Evolutionary conservation across 1,140 invertebrate genomes (phyloP), one percentile per base, ranked within the genome.

Genomic region (Apis mellifera): DNA sequence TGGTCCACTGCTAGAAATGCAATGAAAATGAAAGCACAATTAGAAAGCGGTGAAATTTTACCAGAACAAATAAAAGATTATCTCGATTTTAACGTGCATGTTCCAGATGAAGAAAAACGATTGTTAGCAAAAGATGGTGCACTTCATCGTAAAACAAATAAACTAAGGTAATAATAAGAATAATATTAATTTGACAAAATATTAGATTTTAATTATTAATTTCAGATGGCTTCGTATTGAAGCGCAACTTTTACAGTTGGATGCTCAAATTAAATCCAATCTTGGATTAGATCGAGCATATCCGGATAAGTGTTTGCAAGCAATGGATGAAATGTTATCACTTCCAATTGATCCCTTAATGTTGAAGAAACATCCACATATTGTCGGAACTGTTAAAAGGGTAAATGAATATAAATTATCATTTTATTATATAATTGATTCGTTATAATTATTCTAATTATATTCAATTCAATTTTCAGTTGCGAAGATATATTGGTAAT

Each of bases 341-440:
- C 91, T 98, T 65, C 94, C 96, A 21, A 92, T 98, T 15, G 96
- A 96, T 81, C 95, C 96, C 26, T 89, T 98, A 5, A 97, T 98
- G 96, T 92, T 98, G 50, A 96, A 98, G 87, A 98, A 98, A 87
- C 97, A 98, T 94, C 96, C 97, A 0, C 95, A 96, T 76, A 96
- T 97, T 79, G 95, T 98, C 74, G 96, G 97, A 89, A 98, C 96
- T 3, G 94, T 97, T 52, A 96, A 96, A 86, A 95, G 96, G 83
- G 93, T 94, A 78, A 82, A 74, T 52, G 82, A 52, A 60, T 9
- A 50, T 19, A 7, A 57, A 60, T 59, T 71, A 19, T 62, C 11
- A 26, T 21, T 70, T 32, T 66, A 60, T 65, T 57, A 15, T 26
- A 59, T 48, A 60, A 19, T 55, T 60, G 60, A 62, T 52, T 55